Base-by-base conservation (phyloP, 2,797 vertebrate species). In the Masticophis lateralis region DNA sequence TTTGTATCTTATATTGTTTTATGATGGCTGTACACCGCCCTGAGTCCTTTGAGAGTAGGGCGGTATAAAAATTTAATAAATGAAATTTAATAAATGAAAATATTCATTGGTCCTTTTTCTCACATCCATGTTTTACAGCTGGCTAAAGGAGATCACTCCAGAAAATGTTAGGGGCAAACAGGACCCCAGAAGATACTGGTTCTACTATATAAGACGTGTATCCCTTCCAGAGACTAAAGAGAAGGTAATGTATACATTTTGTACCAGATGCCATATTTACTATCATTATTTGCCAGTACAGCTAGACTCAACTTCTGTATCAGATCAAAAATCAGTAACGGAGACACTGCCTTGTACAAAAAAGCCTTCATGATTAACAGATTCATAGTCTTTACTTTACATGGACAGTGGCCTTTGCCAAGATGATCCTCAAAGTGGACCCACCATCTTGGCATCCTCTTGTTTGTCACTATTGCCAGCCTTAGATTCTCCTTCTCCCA, bases 391-490 rank as follows among this genome's bases (percentile, higher is more conserved):
- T 5, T 51, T 61, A 53, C 12, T 90, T 93, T 66, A 51, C 87
- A 90, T 89, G 27, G 47, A 47, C 66, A 57, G n/a, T 86, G 32
- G 89, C 43, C 90, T 91, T 91, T 53, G 28, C 89, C 56, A 20
- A 86, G 59, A 86, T 28, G 55, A 74, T 83, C 94, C 92, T 88
- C 47, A 92, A 95, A 96, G 95, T 79, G 94, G 95, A 94, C 94
- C 94, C 56, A 2, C 94, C 92, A 96, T 94, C 93, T 95, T 94
- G 95, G 96, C 90, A 94, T 95, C 94, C 96, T 95, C 93, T 94
- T 95, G 96, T 96, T 96, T 96, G 95, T 97, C 96, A 97, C 95
- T 95, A 89, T 92, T 97, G 97, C 96, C 97, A 96, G 95, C 95
- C 92, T 94, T 3, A 63, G 91, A 94, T 95, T 97, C 96, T 96